A percentile compares a stretch with the other conserved stretches of the same genome.
These are phyloP conservation scores for Puntigrus tetrazona DNA, from an alignment of 2,113 vertebrate genomes.

Conservation along the genomic window DNA sequence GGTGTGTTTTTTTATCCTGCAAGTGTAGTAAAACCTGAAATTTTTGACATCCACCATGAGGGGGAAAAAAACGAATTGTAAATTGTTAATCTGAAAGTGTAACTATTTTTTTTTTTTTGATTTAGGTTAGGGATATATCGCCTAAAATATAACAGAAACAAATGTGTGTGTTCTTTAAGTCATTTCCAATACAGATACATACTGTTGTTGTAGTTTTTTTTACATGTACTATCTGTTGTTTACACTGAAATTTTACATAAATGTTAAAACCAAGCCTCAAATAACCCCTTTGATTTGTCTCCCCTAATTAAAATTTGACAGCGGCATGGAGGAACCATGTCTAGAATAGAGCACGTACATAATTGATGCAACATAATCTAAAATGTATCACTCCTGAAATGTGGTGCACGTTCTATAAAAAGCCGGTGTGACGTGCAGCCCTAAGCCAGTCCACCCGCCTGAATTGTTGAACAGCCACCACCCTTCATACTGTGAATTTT, in stretches of 20 bases:
- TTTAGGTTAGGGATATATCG: too few relatives aligned
- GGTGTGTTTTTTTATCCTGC: too few relatives aligned
- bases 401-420: slow-evolving; percentile 34
- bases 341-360: slow-evolving; percentile 47
- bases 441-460: slow-evolving; percentile 18
- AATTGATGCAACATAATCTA: slow-evolving; percentile 47
- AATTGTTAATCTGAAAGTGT: too few relatives aligned
- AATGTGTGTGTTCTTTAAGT: not conserved
- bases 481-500: slow-evolving; percentile 17
- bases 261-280: not conserved
- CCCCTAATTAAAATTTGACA: slow-evolving; percentile 12
- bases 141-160: too few relatives aligned
- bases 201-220: too few relatives aligned
- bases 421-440: slow-evolving; percentile 9
- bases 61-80: too few relatives aligned
- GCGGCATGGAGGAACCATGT: slow-evolving; percentile 9
- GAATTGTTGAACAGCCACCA: slow-evolving; percentile 39
- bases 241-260: not conserved
- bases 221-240: not conserved
- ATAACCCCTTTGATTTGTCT: slow-evolving; percentile 5
- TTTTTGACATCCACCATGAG: too few relatives aligned
- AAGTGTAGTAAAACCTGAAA: too few relatives aligned
- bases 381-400: slow-evolving; percentile 40
- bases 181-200: not conserved
- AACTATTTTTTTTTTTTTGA: too few relatives aligned